These are phyloP conservation scores for Acleris sparsana DNA, from an alignment of 2,888 invertebrate species.

Conservation along the genomic window DNA sequence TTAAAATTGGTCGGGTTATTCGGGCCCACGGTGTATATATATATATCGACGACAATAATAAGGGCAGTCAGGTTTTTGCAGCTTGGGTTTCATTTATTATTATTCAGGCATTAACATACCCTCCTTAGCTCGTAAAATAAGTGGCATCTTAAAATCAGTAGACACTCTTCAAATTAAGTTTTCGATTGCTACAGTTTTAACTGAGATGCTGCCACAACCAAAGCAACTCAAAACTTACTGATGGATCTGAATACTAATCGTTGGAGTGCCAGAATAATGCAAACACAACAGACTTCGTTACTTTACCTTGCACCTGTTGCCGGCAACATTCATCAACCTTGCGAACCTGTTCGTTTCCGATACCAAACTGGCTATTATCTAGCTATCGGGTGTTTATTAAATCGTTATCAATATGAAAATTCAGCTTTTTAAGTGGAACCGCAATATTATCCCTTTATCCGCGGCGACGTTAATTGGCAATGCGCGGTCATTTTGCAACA, in stretches of 20 bases:
- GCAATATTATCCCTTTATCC: conserved; percentile 13
- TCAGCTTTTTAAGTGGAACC: conserved; percentile 22
- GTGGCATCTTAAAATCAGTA: too few relatives aligned
- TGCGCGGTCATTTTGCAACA: conserved; percentile 20
- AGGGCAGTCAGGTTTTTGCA: too few relatives aligned
- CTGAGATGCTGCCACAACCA: too few relatives aligned
- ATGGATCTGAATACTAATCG: background rate
- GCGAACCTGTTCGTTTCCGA: conserved; percentile 26
- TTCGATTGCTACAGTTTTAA: too few relatives aligned
- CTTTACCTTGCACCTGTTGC: conserved; percentile 33
- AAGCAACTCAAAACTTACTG: too few relatives aligned
- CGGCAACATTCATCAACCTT: conserved; percentile 29
- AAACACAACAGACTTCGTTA: conserved; percentile 26
- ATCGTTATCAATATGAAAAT: conserved; percentile 25
- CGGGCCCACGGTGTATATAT: too few relatives aligned
- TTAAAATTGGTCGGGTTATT: too few relatives aligned
- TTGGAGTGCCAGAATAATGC: conserved; percentile 7
- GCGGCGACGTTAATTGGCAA: conserved; percentile 5
- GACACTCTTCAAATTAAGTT: too few relatives aligned
- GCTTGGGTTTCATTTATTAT: too few relatives aligned
- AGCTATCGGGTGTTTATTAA: conserved; percentile 22
- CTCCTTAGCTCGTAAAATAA: too few relatives aligned
- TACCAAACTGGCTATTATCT: conserved; percentile 34
- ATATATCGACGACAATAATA: too few relatives aligned
- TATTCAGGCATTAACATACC: too few relatives aligned